Evolutionary conservation across 2,113 vertebrate genomes (phyloP).

Genomic region (Megaleporinus macrocephalus): DNA sequence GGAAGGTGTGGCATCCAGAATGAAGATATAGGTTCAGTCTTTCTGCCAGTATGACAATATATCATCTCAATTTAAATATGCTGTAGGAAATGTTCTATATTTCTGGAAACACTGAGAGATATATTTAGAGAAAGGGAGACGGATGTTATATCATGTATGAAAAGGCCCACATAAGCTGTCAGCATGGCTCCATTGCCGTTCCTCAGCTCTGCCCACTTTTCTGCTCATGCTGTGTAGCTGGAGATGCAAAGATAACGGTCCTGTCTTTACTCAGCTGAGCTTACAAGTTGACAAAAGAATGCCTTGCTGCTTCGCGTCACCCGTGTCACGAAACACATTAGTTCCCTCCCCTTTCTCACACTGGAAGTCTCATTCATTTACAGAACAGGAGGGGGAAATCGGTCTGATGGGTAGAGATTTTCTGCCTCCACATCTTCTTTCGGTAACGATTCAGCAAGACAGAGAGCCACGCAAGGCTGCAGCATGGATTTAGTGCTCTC

Average conservation of each 20-base stretch:
- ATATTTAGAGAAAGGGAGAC: background rate
- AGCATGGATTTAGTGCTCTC: constrained; percentile 9
- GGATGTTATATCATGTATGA: background rate
- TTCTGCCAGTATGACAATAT: background rate
- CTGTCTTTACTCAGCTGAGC: background rate
- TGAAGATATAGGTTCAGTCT: background rate
- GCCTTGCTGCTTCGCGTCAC: background rate
- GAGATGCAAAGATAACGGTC: background rate
- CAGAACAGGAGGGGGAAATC: background rate
- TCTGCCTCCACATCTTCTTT: background rate
- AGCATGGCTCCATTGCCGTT: background rate
- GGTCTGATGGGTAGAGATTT: background rate
- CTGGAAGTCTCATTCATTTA: background rate
- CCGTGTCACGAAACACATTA: background rate
- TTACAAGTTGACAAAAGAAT: background rate
- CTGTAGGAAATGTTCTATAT: no score
- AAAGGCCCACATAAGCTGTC: background rate
- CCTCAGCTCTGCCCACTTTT: background rate
- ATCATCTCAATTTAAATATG: no score
- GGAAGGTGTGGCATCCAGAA: background rate
- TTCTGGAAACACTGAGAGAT: background rate
- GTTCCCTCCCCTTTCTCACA: background rate
- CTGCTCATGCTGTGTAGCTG: background rate
- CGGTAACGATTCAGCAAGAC: background rate
- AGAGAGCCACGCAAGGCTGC: background rate